A percentile compares a stretch with the other conserved stretches of the same genome.
Conservation (phyloP, 2,888 invertebrate genomes). For the Mechanitis messenoides region DNA sequence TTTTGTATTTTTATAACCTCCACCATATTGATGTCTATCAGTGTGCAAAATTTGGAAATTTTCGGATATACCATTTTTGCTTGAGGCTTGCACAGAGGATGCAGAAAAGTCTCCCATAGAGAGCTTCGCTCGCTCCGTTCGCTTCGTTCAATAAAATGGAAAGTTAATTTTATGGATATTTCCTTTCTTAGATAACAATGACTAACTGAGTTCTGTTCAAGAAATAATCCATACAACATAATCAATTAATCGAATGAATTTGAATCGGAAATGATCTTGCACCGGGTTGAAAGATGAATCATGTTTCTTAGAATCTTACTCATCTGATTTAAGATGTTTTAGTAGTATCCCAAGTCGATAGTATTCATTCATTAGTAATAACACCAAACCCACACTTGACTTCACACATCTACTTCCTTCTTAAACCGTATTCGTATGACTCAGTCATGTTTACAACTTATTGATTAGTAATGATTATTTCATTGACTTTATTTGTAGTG, state of each 20-base stretch:
- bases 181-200: constrained; percentile 9
- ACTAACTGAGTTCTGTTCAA: constrained; percentile 33
- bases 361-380: constrained; percentile 61
- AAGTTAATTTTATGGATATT: no score
- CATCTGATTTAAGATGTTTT: constrained; percentile 42
- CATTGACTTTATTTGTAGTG: constrained; percentile 40
- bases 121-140: no score
- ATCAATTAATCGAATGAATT: constrained; percentile 37
- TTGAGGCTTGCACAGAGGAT: no score
- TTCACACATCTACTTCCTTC: constrained; percentile 44
- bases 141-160: no score
- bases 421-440: constrained; percentile 44
- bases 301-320: constrained; percentile 38
- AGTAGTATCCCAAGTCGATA: constrained; percentile 42
- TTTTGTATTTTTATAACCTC: no score
- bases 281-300: constrained; percentile 43
- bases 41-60: no score
- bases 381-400: constrained; percentile 41
- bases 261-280: constrained; percentile 55
- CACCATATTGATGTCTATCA: no score
- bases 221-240: constrained; percentile 25
- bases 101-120: no score
- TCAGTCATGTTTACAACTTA: constrained; percentile 36
- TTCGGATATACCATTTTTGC: no score
- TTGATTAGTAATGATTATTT: constrained; percentile 47